Evolutionary conservation across 2,888 invertebrate genomes (phyloP), one percentile per base, ranked within the genome.

Genomic region (Molorchus minor): DNA sequence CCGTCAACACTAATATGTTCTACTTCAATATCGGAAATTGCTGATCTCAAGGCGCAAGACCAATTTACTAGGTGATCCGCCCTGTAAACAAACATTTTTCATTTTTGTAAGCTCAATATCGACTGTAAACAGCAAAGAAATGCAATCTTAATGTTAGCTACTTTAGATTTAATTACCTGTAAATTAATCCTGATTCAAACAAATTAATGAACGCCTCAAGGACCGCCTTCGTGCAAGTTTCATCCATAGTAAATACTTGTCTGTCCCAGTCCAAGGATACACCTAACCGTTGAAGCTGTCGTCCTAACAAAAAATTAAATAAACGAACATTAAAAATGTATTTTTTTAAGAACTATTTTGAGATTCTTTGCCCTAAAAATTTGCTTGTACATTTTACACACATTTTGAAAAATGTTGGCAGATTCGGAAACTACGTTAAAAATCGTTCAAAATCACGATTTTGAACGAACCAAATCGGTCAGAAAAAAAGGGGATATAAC

Each of bases 11-110:
- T 95, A 35, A 92, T 80, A 82, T 99, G 98, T 78, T 99, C 98
- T 1, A 98, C 97, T 82, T 99, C 99, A 67, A 99, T 98, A 78
- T 99, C 99, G 0, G 98, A 98, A 69, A 99, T 99, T 5, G 98
- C 98, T 46, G 97, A 98, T 76, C 95, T 94, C 10, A 99, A 82
- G 0, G 93, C 86, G 76, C 98, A 99, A 0, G 97, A 98, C 99
- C 99, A 99, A 83, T 99, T 99, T 2, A 99, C 98, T 5, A 99
- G 86, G 35, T 96, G 86, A 73, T 95, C 95, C 47, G 94, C 93
- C 12, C 98, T 87, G 81, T 98, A 98, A 35, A 45, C 54, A 44
- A 33, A 45, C 13, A 19, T 29, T 16, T 10, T 15, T 25, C 15
- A 2, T 45, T 2, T 43, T 3, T n/a, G n/a, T n/a, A n/a, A n/a